Evolutionary conservation across 2,113 vertebrate species (phyloP).

Genomic region (Hoplias malabaricus): DNA sequence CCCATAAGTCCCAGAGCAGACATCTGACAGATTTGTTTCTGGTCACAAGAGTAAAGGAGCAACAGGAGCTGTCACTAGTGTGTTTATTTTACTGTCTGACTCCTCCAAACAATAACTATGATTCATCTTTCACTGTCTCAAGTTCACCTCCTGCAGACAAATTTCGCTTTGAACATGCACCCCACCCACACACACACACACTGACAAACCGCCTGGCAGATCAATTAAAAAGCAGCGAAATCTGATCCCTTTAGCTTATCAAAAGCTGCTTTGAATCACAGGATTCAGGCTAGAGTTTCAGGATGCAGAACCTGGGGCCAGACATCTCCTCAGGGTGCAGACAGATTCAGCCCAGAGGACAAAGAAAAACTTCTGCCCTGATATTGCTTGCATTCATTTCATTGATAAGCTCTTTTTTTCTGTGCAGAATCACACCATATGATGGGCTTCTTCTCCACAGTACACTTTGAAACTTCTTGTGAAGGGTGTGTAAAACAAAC

Average conservation of each 20-base stretch:
- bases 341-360: constrained; percentile 30
- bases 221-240: constrained; percentile 48
- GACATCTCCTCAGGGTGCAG: constrained; percentile 35
- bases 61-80: neutral
- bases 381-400: neutral
- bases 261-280: constrained; percentile 44
- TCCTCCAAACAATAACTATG: constrained; percentile 35
- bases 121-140: constrained; percentile 42
- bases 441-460: constrained; percentile 15
- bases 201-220: constrained; percentile 33
- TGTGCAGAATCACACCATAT: neutral
- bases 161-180: constrained; percentile 27
- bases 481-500: constrained; percentile 6
- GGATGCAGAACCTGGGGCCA: constrained; percentile 42
- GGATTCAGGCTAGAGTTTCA: constrained; percentile 37
- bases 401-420: constrained; percentile 33
- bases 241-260: constrained; percentile 34
- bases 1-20: neutral
- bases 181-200: constrained; percentile 21
- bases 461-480: constrained; percentile 40
- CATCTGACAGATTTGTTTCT: neutral
- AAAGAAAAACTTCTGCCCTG: constrained; percentile 14
- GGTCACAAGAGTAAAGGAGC: neutral
- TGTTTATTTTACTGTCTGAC: constrained; percentile 35
- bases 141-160: constrained; percentile 39